Percentiles rank a stretch among this genome's conserved stretches.
These are phyloP conservation scores for Botia kubotai DNA, from an alignment of 2,797 vertebrate species.

Conservation along the genomic window DNA sequence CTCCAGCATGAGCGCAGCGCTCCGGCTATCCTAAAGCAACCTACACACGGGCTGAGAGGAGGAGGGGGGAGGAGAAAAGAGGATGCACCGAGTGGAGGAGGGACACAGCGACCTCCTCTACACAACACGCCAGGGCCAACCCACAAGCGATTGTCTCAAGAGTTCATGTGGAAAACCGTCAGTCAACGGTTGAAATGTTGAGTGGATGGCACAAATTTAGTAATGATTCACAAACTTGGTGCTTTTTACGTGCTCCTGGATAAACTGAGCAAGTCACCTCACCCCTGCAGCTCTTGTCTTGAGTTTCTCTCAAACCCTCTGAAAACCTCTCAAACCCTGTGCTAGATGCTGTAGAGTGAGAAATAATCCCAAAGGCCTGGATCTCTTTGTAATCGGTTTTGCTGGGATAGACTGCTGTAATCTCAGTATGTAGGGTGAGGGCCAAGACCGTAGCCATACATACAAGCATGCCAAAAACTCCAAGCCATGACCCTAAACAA, in stretches of 20 bases:
- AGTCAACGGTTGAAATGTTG: background rate
- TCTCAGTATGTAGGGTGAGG: slow-evolving; percentile 46
- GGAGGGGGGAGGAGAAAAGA: slow-evolving; percentile 43
- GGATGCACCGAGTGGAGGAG: slow-evolving; percentile 41
- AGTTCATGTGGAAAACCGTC: background rate
- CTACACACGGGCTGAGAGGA: slow-evolving; percentile 21
- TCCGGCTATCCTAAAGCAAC: slow-evolving; percentile 61
- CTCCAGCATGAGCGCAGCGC: slow-evolving; percentile 71
- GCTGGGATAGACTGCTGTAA: slow-evolving; percentile 57
- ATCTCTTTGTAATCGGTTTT: slow-evolving; percentile 71
- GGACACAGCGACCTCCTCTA: slow-evolving; percentile 55
- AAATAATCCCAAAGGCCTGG: slow-evolving; percentile 21
- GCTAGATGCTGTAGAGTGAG: background rate
- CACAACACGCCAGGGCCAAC: slow-evolving; percentile 25
- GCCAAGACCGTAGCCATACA: background rate
- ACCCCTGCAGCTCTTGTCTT: background rate
- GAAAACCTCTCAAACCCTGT: background rate
- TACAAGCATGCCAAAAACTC: background rate
- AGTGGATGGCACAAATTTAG: background rate
- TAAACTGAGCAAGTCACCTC: no score
- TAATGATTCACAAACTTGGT: no score
- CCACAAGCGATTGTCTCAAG: background rate
- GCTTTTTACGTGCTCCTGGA: no score
- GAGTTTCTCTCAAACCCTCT: background rate
- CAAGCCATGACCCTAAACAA: background rate